Percentiles rank a stretch among this genome's conserved stretches.
Conservation (phyloP, 2,113 vertebrate genomes). For the Chunga burmeisteri region DNA sequence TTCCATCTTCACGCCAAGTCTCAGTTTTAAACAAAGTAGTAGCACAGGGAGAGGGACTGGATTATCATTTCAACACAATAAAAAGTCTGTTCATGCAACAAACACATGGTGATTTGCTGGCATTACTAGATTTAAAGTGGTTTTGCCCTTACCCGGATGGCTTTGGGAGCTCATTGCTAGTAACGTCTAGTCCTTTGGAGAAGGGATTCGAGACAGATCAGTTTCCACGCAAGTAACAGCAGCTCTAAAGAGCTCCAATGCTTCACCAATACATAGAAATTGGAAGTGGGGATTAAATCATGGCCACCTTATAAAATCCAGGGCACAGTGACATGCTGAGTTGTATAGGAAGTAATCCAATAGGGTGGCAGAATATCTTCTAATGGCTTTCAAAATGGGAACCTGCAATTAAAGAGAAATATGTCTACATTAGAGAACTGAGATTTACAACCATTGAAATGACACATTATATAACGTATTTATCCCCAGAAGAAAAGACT, state of each 20-base stretch:
- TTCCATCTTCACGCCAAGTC: fast-evolving
- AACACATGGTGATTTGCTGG: fast-evolving
- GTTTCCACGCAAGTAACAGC: background rate
- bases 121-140: fast-evolving
- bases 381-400: conserved; percentile 43
- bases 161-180: conserved; percentile 81
- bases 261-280: conserved; percentile 48
- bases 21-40: fast-evolving
- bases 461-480: background rate
- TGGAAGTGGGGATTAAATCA: conserved; percentile 8
- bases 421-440: background rate
- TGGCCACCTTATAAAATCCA: conserved; percentile 38
- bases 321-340: conserved; percentile 47
- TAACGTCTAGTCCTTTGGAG: conserved; percentile 38
- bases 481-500: background rate
- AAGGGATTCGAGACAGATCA: background rate
- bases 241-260: conserved; percentile 48
- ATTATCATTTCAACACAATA: background rate
- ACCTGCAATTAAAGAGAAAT: conserved; percentile 50
- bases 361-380: conserved; percentile 32
- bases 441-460: background rate
- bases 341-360: conserved; percentile 51
- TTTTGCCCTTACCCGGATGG: conserved; percentile 75
- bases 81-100: background rate
- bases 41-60: background rate